phyloP scores from a whole-genome alignment of 2,888 invertebrate genomes.

The Zeuzera pyrina region DNA sequence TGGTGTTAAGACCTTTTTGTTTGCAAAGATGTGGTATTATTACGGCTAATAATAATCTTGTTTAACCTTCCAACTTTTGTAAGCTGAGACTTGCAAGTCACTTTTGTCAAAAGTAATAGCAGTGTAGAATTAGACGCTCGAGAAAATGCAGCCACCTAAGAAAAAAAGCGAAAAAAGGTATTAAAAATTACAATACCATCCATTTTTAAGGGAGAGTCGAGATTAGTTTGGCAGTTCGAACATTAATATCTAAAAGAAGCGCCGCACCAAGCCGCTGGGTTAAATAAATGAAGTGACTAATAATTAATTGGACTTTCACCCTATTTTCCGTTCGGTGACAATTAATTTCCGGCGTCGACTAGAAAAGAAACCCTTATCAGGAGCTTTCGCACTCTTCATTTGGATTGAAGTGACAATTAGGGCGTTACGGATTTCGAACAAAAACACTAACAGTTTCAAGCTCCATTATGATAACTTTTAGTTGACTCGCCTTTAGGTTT shows the following conservation, averaged over 20 bases:
- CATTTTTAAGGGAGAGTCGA: constrained; percentile 10
- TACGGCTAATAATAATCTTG: constrained; percentile 39
- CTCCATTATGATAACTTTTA: too few relatives aligned
- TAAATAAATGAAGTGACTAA: constrained; percentile 72
- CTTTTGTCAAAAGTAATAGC: constrained; percentile 3
- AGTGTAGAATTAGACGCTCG: neutral
- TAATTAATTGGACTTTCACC: constrained; percentile 73
- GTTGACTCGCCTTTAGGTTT: too few relatives aligned
- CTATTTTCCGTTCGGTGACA: constrained; percentile 72
- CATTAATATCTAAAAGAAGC: constrained; percentile 55
- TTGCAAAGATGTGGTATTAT: constrained; percentile 40
- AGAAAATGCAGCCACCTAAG: constrained; percentile 2
- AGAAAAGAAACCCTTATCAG: constrained; percentile 71
- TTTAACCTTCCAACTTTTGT: constrained; percentile 19
- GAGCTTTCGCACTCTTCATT: constrained; percentile 53
- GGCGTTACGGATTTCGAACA: constrained; percentile 21
- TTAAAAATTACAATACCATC: constrained; percentile 10
- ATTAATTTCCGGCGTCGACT: constrained; percentile 66
- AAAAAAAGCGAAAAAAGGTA: constrained; percentile 5
- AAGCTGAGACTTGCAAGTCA: constrained; percentile 8
- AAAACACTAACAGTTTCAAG: constrained; percentile 17
- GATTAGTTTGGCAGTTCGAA: constrained; percentile 5
- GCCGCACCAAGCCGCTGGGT: constrained; percentile 41
- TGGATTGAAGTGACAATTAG: constrained; percentile 53
- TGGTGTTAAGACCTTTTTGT: constrained; percentile 46